Percentiles rank a stretch among this genome's conserved stretches.
phyloP scores from a whole-genome alignment of 2,888 invertebrate species.

The Megamerina dolium region DNA sequence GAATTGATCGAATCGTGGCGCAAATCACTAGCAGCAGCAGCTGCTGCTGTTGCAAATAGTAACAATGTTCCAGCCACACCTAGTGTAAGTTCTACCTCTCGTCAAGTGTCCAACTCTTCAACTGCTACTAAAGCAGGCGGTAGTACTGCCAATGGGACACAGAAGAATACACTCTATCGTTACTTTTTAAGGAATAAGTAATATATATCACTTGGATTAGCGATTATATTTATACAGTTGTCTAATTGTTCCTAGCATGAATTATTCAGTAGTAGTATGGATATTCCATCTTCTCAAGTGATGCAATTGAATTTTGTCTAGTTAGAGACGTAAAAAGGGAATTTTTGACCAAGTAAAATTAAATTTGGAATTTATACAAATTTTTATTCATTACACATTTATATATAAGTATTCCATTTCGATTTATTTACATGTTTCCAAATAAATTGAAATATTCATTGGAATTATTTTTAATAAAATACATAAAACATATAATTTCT shows the following conservation, averaged over 20 bases:
- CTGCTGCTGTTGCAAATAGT: slow-evolving; percentile 26
- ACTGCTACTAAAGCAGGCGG: slow-evolving; percentile 39
- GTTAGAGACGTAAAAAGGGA: no score
- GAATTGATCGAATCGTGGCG: slow-evolving; percentile 66
- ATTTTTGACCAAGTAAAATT: no score
- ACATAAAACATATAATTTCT: no score
- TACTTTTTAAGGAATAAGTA: slow-evolving; percentile 65
- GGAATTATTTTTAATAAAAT: no score
- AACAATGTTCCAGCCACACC: slow-evolving; percentile 13
- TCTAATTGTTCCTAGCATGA: background rate
- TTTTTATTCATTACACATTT: no score
- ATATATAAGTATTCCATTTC: no score
- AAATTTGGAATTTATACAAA: no score
- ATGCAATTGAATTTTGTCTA: slow-evolving; percentile 3
- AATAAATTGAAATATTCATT: no score
- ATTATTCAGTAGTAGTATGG: background rate
- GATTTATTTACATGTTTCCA: no score
- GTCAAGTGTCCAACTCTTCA: slow-evolving; percentile 9
- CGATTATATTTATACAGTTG: no score
- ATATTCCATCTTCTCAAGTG: background rate
- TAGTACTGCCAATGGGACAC: slow-evolving; percentile 32
- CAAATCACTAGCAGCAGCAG: slow-evolving; percentile 41
- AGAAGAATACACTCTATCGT: slow-evolving; percentile 59
- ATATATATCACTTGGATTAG: no score
- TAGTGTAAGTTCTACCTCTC: slow-evolving; percentile 2